Conservation (phyloP, 2,113 vertebrate species). For the Cynopterus brachyotis region DNA sequence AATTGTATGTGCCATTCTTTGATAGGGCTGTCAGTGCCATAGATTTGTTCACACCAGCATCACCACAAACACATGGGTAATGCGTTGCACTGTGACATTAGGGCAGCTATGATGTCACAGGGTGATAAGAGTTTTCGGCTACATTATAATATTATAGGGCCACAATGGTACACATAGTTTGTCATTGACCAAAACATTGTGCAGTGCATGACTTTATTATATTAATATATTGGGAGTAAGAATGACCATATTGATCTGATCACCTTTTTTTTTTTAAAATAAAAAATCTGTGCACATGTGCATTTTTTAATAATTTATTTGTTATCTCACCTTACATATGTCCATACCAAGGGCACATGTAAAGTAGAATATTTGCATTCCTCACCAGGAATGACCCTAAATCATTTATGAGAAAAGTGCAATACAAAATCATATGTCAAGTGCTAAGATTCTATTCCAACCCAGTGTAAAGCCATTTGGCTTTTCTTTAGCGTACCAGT, state of each 20-base stretch:
- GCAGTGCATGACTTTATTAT: neutral
- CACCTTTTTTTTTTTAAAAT: too few relatives aligned
- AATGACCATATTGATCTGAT: neutral
- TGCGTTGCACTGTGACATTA: neutral
- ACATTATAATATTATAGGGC: neutral
- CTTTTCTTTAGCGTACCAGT: slow-evolving; percentile 32
- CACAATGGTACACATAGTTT: neutral
- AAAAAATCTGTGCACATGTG: neutral
- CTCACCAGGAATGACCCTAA: slow-evolving; percentile 17
- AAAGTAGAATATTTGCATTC: neutral
- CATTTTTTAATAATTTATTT: neutral
- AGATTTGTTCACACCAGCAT: neutral
- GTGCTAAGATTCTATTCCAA: neutral
- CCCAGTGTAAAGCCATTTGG: neutral
- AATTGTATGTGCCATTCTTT: neutral
- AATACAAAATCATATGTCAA: slow-evolving; percentile 7
- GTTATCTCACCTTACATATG: neutral
- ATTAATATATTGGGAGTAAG: neutral
- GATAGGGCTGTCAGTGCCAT: neutral
- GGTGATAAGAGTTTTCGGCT: neutral
- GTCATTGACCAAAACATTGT: neutral
- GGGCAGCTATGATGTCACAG: neutral
- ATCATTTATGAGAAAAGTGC: slow-evolving; percentile 36
- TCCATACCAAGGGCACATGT: neutral
- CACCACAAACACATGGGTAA: neutral